phyloP scores from a whole-genome alignment of 1,140 invertebrate genomes.

The Drosophila bocki region DNA sequence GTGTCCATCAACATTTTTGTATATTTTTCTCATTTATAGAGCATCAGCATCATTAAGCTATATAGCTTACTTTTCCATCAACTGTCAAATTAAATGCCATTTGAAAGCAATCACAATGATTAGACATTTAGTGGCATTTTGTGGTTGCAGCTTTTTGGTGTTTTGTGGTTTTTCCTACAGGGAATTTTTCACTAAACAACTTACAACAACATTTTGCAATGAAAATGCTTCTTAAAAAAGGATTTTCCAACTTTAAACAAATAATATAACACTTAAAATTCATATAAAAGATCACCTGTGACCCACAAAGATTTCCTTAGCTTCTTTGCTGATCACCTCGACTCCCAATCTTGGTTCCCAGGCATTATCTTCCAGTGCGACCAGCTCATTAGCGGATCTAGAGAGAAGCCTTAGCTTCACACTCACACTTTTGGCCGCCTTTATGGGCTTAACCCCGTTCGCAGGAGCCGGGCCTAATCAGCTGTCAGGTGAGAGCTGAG shows the following conservation, averaged over 20 bases:
- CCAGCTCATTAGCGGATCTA: slow-evolving; percentile 48
- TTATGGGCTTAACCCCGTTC: slow-evolving; percentile 65
- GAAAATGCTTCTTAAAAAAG: no score
- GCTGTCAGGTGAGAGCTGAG: slow-evolving; percentile 53
- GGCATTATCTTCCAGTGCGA: slow-evolving; percentile 54
- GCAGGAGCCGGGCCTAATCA: slow-evolving; percentile 63
- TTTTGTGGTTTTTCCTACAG: slow-evolving; percentile 28
- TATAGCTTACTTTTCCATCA: neutral
- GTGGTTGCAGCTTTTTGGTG: slow-evolving; percentile 21
- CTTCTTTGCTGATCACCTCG: neutral
- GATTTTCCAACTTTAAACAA: no score
- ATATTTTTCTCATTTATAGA: slow-evolving; percentile 16
- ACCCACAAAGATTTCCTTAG: slow-evolving; percentile 5
- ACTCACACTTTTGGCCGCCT: slow-evolving; percentile 27
- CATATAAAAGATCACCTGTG: neutral
- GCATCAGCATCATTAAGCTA: neutral
- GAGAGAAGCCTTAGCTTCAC: neutral
- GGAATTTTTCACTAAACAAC: no score
- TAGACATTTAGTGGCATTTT: slow-evolving; percentile 34
- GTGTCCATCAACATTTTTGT: slow-evolving; percentile 8
- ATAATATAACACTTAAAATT: neutral
- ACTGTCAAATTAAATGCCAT: slow-evolving; percentile 37
- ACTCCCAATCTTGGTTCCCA: slow-evolving; percentile 17
- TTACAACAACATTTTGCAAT: no score
- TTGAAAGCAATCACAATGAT: slow-evolving; percentile 24